phyloP scores from a whole-genome alignment of 2,888 invertebrate genomes.

The Muscina levida region DNA sequence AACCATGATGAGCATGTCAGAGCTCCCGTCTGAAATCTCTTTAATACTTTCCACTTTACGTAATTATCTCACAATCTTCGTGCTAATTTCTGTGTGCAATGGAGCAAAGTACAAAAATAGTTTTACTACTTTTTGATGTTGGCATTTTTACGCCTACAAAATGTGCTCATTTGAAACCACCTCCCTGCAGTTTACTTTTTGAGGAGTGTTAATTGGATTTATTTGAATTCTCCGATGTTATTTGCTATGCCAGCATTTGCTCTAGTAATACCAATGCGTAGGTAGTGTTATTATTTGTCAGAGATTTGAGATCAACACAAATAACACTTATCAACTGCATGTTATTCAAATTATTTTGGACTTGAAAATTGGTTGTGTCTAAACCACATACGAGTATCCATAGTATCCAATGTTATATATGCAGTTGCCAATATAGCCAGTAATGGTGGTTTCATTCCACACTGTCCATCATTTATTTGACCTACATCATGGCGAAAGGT shows the following conservation, averaged over 20 bases:
- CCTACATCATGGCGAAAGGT: not conserved
- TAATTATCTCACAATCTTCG: no score
- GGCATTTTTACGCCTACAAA: slow-evolving; percentile 42
- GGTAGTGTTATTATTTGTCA: not conserved
- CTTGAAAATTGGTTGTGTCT: slow-evolving; percentile 30
- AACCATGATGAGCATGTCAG: no score
- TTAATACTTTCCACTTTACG: no score
- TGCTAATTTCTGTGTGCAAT: no score
- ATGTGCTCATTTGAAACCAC: slow-evolving; percentile 15
- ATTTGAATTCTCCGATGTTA: slow-evolving; percentile 23
- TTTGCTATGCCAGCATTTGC: slow-evolving; percentile 9
- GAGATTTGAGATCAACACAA: not conserved
- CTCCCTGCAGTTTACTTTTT: not conserved
- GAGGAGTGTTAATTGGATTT: slow-evolving; percentile 36
- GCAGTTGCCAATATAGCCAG: not conserved
- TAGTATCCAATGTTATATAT: no score
- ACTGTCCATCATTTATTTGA: not conserved
- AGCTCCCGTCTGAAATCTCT: no score
- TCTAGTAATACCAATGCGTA: no score
- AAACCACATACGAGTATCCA: not conserved
- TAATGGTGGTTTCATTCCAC: not conserved
- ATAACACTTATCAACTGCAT: slow-evolving; percentile 40
- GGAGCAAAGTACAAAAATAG: slow-evolving; percentile 39
- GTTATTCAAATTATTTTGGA: slow-evolving; percentile 37
- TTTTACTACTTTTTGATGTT: slow-evolving; percentile 22